Evolutionary conservation across 1,140 invertebrate species (phyloP), one percentile per base, ranked within the genome.

Genomic region (Drosophila grimshawi): DNA sequence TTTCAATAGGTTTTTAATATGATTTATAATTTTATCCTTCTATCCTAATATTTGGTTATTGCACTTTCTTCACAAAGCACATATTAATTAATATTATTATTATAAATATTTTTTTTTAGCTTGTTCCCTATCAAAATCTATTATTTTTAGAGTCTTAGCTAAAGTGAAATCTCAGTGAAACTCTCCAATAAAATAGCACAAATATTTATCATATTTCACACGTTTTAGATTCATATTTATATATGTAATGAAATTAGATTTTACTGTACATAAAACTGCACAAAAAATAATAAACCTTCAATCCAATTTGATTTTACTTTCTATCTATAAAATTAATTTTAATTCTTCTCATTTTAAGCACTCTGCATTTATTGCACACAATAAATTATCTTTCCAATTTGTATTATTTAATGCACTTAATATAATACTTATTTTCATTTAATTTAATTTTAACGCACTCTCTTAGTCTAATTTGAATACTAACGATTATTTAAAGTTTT

Each of bases 351-450:
- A 1, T 43, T 4, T 68, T 29, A 46, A 33, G 69, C 46, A 73
- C 52, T 7, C 4, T 6, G 2, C 6, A 5, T 19, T 46, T 8
- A 11, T 46, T 68, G 46, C 60, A 51, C 46, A 3, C 32, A 10
- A 4, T 52, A 0, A 2, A 11, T 57, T 29, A 29, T 6, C 29
- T 39, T 37, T 43, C 0, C 7, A 5, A 6, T 7, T 67, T 11
- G n/a, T 19, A 19, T 41, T 49, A 27, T 70, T 53, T 2, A 27
- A 11, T 61, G 74, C 79, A 83, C 76, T 4, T 41, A n/a, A n/a
- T 59, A 2, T 32, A 8, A 30, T 48, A 19, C 19, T 19, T 19
- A 19, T 19, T 19, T 19, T 19, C 11, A 4, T 6, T 41, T 52
- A 4, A 39, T n/a, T 39, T 56, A 7, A 19, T 41, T 43, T 48